Base-by-base conservation (phyloP, 2,888 invertebrate species). In the Himalopsyche japonica region DNA sequence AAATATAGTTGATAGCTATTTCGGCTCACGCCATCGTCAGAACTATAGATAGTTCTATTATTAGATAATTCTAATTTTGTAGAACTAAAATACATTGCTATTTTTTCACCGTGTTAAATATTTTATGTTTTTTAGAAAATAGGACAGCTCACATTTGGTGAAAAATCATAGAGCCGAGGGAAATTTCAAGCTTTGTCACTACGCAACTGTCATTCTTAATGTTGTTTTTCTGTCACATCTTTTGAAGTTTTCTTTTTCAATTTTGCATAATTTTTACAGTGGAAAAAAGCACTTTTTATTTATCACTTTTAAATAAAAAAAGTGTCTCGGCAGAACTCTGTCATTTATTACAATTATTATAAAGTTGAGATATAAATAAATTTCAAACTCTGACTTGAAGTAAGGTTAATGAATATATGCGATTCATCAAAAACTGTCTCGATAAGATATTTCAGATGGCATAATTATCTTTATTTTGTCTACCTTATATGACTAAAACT, bases 201-300 rank as follows among this genome's bases (percentile, higher is more conserved):
- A 76, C 81, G 76, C 81, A 81, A 81, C 47, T 81, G 81, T 81
- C 76, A 76, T 49, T 43, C 76, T 48, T 81, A 81, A 81, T 81
- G 81, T 37, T 47, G 27, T 81, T 81, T 81, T 43, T 30, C 76
- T 81, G 81, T 81, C 76, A 81, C 32, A 32, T 34, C 76, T 32
- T 47, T 20, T 32, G 20, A 81, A 30, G 15, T 81, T 81, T 76
- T 81, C 81, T 76, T n/a, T 81, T 81, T 81, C 49, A 76, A 81
- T 81, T 57, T 57, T 57, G 57, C 57, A 57, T 57, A 57, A 57
- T 57, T 57, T 57, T 57, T 57, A 20, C 57, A 57, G 57, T 57
- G 57, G 20, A 57, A 57, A 57, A 57, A 57, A 20, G 57, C 57
- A 57, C 20, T 57, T 57, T 43, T 57, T 24, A 57, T 57, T 57